Percentiles rank a stretch among this genome's conserved stretches.
These are phyloP conservation scores for Muraenolepis orangiensis DNA, from an alignment of 2,797 vertebrate species.

Conservation along the genomic window DNA sequence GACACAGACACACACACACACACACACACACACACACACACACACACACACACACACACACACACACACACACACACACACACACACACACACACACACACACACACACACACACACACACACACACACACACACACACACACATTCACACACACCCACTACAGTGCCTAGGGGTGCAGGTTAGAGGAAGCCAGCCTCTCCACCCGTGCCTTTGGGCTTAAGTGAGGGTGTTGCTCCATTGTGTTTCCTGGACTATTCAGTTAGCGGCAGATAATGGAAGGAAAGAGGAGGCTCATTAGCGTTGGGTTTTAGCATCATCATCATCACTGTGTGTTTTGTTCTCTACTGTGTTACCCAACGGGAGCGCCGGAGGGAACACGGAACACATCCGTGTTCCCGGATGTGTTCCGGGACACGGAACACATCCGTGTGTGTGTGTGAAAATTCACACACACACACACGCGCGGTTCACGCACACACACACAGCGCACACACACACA, in stretches of 20 bases:
- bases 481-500: neutral
- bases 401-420: constrained; percentile 6
- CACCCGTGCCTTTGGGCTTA: constrained; percentile 52
- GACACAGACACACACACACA: neutral
- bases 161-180: neutral
- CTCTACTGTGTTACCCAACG: constrained; percentile 24
- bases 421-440: neutral
- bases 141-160: neutral
- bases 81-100: neutral
- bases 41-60: neutral
- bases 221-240: constrained; percentile 46
- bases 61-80: neutral
- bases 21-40: neutral
- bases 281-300: constrained; percentile 48
- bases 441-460: constrained; percentile 13
- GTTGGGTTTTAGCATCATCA: constrained; percentile 41
- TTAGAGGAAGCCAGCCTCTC: neutral
- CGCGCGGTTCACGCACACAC: neutral
- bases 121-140: neutral
- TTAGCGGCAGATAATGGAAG: constrained; percentile 52
- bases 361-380: neutral
- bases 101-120: neutral
- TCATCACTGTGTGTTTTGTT: constrained; percentile 14
- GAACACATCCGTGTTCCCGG: too few relatives aligned
- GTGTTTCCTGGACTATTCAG: constrained; percentile 47